Evolutionary conservation across 2,797 vertebrate species (phyloP), one percentile per base, ranked within the genome.

Genomic region (Myotis vivesi): DNA sequence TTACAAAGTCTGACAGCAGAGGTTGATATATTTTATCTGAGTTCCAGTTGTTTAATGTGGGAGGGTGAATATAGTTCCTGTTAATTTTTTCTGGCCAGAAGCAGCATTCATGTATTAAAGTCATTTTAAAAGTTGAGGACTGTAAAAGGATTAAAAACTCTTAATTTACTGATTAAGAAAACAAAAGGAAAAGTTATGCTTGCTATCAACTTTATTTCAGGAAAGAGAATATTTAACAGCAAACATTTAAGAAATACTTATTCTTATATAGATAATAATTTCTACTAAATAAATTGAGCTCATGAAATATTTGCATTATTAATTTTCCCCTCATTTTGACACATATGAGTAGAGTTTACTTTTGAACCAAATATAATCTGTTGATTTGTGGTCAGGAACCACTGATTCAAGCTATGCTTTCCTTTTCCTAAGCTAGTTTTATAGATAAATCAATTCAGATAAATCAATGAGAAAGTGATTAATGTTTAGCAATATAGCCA

Each of bases 401-500:
- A 73, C 17, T 57, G 46, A 80, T 66, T 8, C 25, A 49, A 55
- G 80, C 8, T 44, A 59, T 41, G 16, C 55, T 46, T 46, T 84
- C 41, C 20, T 88, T 72, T 81, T 72, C 36, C 16, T 83, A 28
- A 41, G 51, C 28, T 22, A 17, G 46, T 23, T 79, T 92, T 77
- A 53, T 5, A 77, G 51, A 66, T 72, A 55, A 95, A 64, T 33
- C 13, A 53, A 69, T 87, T 91, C n/a, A 82, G 44, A 88, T n/a
- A 88, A 77, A 84, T 88, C 75, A 92, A 71, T 64, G 53, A 55
- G 15, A 84, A 88, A 79, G 44, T 72, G 71, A 38, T 82, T 72
- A 53, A 38, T 83, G n/a, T 62, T 64, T 88, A 77, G 19, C 46
- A 71, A 28, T n/a, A 79, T 38, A 62, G 8, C 8, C 15, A 49